Percentiles rank a stretch among this genome's conserved stretches.
Conservation (phyloP, 2,113 vertebrate species). For the Clarias batrachus region DNA sequence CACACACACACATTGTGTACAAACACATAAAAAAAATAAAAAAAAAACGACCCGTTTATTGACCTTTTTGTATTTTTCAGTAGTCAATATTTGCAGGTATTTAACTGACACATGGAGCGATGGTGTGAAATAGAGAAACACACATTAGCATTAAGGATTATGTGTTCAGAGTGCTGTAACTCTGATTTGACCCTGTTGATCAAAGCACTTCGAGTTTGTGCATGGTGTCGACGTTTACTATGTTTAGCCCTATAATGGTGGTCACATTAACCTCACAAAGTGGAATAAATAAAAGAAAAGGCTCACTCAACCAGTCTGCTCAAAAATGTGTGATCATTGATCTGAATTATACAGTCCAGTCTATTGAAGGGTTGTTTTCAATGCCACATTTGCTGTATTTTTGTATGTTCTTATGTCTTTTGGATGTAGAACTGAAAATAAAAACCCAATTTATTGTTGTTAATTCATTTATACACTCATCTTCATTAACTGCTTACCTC, state of each 20-base stretch:
- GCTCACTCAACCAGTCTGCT: not conserved
- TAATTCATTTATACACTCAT: not conserved
- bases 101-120: not conserved
- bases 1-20: not conserved
- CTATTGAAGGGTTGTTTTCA: not conserved
- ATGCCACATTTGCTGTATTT: not conserved
- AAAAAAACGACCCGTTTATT: not conserved
- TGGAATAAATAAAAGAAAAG: not conserved
- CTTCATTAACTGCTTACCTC: not conserved
- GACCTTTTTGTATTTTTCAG: not conserved
- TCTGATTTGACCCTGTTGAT: not conserved
- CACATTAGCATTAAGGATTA: conserved; percentile 2
- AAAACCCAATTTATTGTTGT: not conserved
- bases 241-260: not conserved
- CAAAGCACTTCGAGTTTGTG: not conserved
- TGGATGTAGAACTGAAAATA: not conserved
- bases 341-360: not conserved
- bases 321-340: not conserved
- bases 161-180: not conserved
- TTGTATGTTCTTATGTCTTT: not conserved
- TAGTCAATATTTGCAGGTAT: not conserved
- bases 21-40: not conserved
- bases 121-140: not conserved
- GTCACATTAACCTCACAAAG: not conserved
- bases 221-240: not conserved